phyloP scores from a whole-genome alignment of 1,140 invertebrate species.

The Wasmannia auropunctata region DNA sequence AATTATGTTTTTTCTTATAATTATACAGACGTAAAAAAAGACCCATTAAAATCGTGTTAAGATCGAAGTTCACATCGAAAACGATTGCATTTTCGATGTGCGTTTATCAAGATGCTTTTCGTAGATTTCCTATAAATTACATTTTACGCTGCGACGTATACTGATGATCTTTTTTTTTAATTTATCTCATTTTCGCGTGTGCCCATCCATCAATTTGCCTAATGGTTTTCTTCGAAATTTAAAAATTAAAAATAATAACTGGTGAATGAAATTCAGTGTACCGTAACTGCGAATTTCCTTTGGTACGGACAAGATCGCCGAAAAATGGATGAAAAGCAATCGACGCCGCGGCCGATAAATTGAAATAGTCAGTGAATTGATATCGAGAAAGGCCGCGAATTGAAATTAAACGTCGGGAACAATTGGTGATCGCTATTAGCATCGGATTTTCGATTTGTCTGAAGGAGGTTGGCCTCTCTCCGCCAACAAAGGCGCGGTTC shows the following conservation, averaged over 20 bases:
- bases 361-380: slow-evolving; percentile 26
- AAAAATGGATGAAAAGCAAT: slow-evolving; percentile 11
- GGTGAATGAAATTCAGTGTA: not conserved
- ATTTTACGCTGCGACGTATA: not conserved
- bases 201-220: not conserved
- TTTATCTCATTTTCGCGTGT: not conserved
- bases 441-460: slow-evolving; percentile 54
- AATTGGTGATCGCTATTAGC: slow-evolving; percentile 56
- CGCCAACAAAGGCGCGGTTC: slow-evolving; percentile 66
- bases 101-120: not conserved
- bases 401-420: slow-evolving; percentile 20
- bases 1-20: not conserved
- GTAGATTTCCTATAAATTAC: not conserved
- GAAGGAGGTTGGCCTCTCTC: slow-evolving; percentile 27
- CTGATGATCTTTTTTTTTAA: not conserved
- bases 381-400: slow-evolving; percentile 13
- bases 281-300: not conserved
- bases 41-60: not conserved
- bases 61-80: not conserved
- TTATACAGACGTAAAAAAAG: not conserved
- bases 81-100: not conserved
- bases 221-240: not conserved
- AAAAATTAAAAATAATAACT: not conserved
- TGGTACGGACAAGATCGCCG: not conserved
- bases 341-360: slow-evolving; percentile 28